Evolutionary conservation across 2,113 vertebrate species (phyloP).

Genomic region (Thunnus thynnus): DNA sequence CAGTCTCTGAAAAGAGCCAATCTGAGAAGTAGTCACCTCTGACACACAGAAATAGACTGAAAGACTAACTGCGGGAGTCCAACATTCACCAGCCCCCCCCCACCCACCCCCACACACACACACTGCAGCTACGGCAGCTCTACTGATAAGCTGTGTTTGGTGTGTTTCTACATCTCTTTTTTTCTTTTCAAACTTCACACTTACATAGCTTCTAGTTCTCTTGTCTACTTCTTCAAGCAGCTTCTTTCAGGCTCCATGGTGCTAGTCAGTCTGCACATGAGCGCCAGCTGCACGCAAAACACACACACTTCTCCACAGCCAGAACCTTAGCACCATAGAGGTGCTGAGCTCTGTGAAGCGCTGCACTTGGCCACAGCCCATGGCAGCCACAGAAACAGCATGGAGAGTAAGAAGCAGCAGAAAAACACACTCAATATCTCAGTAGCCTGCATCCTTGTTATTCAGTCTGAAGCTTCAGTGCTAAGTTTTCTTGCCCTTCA

Average conservation of each 20-base stretch:
- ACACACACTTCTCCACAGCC: conserved; percentile 14
- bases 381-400: conserved; percentile 44
- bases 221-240: not conserved
- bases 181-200: not conserved
- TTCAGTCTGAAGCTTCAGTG: conserved; percentile 30
- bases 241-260: conserved; percentile 7
- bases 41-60: conserved; percentile 17
- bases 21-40: conserved; percentile 9
- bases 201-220: not conserved
- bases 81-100: not conserved
- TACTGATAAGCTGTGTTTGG: not conserved
- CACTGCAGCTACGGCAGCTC: conserved; percentile 1
- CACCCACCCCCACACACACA: not conserved
- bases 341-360: conserved; percentile 43
- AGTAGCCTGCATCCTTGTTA: conserved; percentile 48
- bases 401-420: conserved; percentile 32
- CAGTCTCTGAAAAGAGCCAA: conserved; percentile 9
- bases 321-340: conserved; percentile 10
- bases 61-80: not conserved
- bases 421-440: conserved; percentile 47
- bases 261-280: conserved; percentile 1
- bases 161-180: not conserved
- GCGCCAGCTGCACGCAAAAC: not conserved
- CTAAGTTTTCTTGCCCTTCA: conserved; percentile 14
- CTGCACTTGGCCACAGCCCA: conserved; percentile 37